Evolutionary conservation across 2,113 vertebrate species (phyloP), one percentile per base, ranked within the genome.

Genomic region (Rhinogobius similis): DNA sequence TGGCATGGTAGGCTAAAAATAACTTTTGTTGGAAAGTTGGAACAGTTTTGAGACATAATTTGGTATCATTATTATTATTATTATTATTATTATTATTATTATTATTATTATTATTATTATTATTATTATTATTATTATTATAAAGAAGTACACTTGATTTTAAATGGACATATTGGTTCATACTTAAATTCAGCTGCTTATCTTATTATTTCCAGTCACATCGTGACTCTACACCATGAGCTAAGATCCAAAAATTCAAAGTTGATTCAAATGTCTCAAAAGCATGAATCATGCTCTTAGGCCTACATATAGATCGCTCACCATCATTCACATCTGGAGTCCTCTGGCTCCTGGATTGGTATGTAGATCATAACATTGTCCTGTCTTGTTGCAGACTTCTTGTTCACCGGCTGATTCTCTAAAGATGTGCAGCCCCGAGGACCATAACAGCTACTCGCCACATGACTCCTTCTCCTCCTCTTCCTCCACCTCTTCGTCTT

Each of bases 391-490:
- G 0, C 75, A 98, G 97, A 92, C 82, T 75, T 82, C 94, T 0
- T 92, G 81, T 82, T 95, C 93, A 0, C 88, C 94, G 2, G 86
- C 89, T 0, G 92, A 94, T 65, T 91, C 92, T 0, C 87, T 94
- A 6, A 92, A 92, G 32, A 78, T 92, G 48, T 90, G 92, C 87
- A 92, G 93, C 79, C 91, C 94, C 0, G 48, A 92, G 18, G 94
- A 93, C 77, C 92, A 78, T 76, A 93, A 90, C 87, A 95, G 93
- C 82, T 96, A 93, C 4, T 95, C 95, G 0, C 91, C 94, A 0
- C 89, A 90, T 65, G 83, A 83, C 67, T 92, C 92, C 48, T 89
- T 93, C 89, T 0, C 90, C 58, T 92, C 95, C 0, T 66, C 62
- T 24, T 89, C 90, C 24, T 66, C 62, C 36, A 88, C 90, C 24